A percentile compares a stretch with the other conserved stretches of the same genome.
phyloP scores from a whole-genome alignment of 2,113 vertebrate species.

The Platysteira castanea region DNA sequence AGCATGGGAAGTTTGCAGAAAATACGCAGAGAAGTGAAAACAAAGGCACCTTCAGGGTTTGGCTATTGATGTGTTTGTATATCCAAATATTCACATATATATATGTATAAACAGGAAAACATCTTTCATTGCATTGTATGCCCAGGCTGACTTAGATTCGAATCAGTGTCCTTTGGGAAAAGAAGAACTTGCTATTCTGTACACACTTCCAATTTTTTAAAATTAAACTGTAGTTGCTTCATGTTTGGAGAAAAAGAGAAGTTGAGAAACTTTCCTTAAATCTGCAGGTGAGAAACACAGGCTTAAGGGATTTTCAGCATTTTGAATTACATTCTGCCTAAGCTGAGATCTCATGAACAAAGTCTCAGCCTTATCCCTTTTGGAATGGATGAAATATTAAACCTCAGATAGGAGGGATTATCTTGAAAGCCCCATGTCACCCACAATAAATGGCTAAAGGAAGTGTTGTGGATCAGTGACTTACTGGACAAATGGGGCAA shows the following conservation, averaged over 20 bases:
- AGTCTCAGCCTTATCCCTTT: not conserved
- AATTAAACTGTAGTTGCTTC: not conserved
- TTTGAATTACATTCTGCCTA: not conserved
- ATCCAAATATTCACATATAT: not conserved
- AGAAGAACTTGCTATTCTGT: not conserved
- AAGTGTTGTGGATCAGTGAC: not conserved
- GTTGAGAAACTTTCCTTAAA: not conserved
- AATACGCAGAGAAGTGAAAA: not conserved
- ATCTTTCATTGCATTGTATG: not conserved
- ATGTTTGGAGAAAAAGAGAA: accelerated
- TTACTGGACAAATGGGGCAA: not conserved
- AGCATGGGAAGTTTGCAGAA: not conserved
- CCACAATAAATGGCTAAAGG: not conserved
- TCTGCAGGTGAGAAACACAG: not conserved
- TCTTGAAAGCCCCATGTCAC: not conserved
- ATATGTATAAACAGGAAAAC: not conserved
- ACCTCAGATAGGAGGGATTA: not conserved
- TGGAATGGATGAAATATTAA: not conserved
- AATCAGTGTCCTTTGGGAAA: not conserved
- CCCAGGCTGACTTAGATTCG: not conserved
- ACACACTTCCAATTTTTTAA: not conserved
- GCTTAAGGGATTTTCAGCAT: not conserved
- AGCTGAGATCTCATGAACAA: not conserved
- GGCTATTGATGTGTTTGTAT: not conserved
- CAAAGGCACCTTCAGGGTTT: not conserved